Conservation (phyloP, 2,888 invertebrate genomes). For the Lithophane ornitopus region DNA sequence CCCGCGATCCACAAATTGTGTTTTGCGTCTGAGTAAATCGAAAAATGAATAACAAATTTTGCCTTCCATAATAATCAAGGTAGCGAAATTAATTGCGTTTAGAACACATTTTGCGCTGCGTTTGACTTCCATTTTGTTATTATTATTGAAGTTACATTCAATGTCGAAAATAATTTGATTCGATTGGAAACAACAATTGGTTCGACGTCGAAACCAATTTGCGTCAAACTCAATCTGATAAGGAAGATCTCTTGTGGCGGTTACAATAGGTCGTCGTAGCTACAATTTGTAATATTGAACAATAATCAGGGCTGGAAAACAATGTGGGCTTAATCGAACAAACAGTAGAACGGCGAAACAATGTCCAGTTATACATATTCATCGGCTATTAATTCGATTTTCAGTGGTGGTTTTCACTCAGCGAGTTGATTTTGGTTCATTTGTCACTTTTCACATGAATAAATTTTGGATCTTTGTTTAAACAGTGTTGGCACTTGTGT, state of each 20-base stretch:
- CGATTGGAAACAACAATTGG: conserved; percentile 54
- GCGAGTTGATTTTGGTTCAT: conserved; percentile 86
- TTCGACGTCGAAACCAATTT: conserved; percentile 49
- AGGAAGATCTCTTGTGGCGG: conserved; percentile 47
- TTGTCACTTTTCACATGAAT: conserved; percentile 84
- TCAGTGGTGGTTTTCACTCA: conserved; percentile 83
- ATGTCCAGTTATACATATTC: conserved; percentile 86
- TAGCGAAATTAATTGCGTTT: conserved; percentile 82
- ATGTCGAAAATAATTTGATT: conserved; percentile 40
- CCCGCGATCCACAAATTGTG: conserved; percentile 88
- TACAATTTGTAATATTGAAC: conserved; percentile 68
- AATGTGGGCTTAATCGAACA: conserved; percentile 81
- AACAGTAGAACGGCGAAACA: conserved; percentile 75
- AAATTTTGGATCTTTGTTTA: conserved; percentile 74
- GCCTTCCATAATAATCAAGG: conserved; percentile 81
- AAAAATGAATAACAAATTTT: conserved; percentile 88
- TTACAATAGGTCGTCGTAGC: conserved; percentile 50
- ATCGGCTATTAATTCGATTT: conserved; percentile 87
- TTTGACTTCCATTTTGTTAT: conserved; percentile 54
- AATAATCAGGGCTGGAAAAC: conserved; percentile 78
- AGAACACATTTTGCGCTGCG: conserved; percentile 62
- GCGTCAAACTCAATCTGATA: conserved; percentile 46
- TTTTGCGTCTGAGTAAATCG: conserved; percentile 89
- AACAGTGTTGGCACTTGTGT: conserved; percentile 56
- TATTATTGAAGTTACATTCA: conserved; percentile 37